These are phyloP conservation scores for Watsonalla binaria DNA, from an alignment of 2,888 invertebrate species.

Conservation along the genomic window DNA sequence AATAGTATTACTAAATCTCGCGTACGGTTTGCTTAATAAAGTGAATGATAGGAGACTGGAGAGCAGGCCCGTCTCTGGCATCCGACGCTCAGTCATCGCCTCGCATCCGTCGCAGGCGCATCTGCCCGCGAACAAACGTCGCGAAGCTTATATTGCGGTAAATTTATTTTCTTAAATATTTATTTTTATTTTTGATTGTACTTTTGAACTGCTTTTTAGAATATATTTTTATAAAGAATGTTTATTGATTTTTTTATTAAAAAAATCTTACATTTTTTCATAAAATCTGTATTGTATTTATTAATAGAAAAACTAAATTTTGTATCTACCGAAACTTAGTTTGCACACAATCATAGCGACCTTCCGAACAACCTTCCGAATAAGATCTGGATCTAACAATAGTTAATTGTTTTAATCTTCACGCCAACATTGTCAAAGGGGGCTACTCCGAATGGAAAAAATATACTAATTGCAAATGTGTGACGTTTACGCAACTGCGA, in stretches of 20 bases:
- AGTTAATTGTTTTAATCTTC: conserved; percentile 37
- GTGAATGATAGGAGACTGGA: conserved; percentile 18
- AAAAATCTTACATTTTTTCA: too few species aligned
- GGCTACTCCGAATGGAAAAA: conserved; percentile 54
- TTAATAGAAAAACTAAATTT: conserved; percentile 9
- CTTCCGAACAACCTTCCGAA: conserved; percentile 28
- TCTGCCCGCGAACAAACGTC: conserved; percentile 30
- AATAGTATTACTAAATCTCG: not conserved
- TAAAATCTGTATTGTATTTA: too few species aligned
- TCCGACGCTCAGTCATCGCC: conserved; percentile 36
- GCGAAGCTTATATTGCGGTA: conserved; percentile 11
- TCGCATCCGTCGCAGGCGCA: conserved; percentile 44
- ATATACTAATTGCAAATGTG: conserved; percentile 48
- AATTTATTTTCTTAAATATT: conserved; percentile 24
- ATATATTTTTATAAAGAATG: not conserved
- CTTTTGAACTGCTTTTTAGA: not conserved
- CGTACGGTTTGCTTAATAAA: conserved; percentile 34
- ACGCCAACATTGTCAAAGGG: conserved; percentile 48
- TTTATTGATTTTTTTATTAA: too few species aligned
- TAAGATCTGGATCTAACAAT: conserved; percentile 31
- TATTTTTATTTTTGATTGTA: conserved; percentile 5
- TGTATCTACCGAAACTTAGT: conserved; percentile 23
- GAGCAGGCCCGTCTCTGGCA: not conserved
- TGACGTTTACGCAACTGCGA: conserved; percentile 57
- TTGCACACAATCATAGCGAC: conserved; percentile 29